These are phyloP conservation scores for Clitarchus hookeri DNA, from an alignment of 2,888 invertebrate species.

Conservation along the genomic window DNA sequence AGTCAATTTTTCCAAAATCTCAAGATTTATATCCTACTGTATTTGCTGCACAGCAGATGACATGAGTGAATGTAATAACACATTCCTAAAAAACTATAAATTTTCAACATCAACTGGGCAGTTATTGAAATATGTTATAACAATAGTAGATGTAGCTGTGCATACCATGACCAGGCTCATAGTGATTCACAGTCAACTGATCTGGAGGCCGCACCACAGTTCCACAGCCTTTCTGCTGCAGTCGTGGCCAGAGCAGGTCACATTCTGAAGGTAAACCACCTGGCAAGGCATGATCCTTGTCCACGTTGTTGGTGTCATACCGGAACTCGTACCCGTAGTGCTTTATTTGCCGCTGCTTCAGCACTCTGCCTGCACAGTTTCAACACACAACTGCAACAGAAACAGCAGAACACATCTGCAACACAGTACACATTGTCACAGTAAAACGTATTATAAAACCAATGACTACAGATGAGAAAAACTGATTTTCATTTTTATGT, in stretches of 20 bases:
- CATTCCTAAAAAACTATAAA: too few species aligned
- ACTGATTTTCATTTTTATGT: too few species aligned
- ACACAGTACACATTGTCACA: too few species aligned
- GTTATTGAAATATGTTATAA: too few species aligned
- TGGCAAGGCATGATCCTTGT: constrained; percentile 67
- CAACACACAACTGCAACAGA: neutral
- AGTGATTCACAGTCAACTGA: constrained; percentile 85
- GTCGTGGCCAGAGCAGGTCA: constrained; percentile 64
- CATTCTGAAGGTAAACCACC: constrained; percentile 74
- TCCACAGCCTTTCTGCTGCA: constrained; percentile 54
- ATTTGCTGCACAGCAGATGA: too few species aligned
- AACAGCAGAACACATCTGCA: too few species aligned
- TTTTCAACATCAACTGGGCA: too few species aligned
- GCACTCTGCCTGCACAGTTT: constrained; percentile 38
- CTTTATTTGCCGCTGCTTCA: constrained; percentile 84
- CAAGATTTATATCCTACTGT: too few species aligned
- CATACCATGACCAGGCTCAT: constrained; percentile 80
- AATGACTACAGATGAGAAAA: too few species aligned
- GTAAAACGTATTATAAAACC: too few species aligned
- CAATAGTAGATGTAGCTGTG: constrained; percentile 6
- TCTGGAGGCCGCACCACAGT: constrained; percentile 62
- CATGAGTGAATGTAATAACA: too few species aligned
- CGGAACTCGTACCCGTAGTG: constrained; percentile 93
- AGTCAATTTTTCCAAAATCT: too few species aligned
- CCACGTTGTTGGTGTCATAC: constrained; percentile 85